Base-by-base conservation (phyloP, 92 coral and sea anemone genomes). In the Siderastrea siderea region DNA sequence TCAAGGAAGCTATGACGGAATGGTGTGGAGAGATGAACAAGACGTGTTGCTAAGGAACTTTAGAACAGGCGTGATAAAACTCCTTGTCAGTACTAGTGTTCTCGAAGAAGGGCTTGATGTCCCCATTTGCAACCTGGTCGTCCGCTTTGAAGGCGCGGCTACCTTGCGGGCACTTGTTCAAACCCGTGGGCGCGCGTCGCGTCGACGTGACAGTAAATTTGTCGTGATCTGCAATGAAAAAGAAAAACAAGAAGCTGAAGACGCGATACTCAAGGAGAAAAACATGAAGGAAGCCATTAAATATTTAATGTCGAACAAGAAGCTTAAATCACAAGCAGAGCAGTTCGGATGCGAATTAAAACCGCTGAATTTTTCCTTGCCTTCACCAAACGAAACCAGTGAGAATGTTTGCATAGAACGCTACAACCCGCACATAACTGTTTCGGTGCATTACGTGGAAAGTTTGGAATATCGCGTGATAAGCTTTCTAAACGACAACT, bases 31-130 rank as follows among this genome's bases (percentile, higher is more conserved):
- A 47, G 98, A 93, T 3, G 98, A 98, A 65, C 99, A 98, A 83
- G 94, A 96, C 19, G 87, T 82, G 47, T 71, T 91, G 55, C 84
- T 95, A 86, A 89, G 91, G 81, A 84, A 75, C 51, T 98, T 98
- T 53, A 96, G 93, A 45, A 69, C 94, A 53, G 99, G 99, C 38
- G 74, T 64, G 38, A 86, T 89, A 72, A 98, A 96, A 71, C 93
- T 98, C 0, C 95, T 98, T 2, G 65, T 98, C 57, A 92, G 98
- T 44, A 98, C 98, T 47, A 94, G 89, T 59, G 98, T 98, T 9
- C 85, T 98, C n/a, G 98, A 98, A 78, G 99, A 98, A 89, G 99
- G 99, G 6, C 94, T 98, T 51, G 98, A 96, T 79, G 98, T 98
- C n/a, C 99, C 99, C 11, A 93, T 87, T 11, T 98, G 99, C 85